Evolutionary conservation across 2,113 vertebrate species (phyloP).

Genomic region (Onychostruthus taczanowskii): DNA sequence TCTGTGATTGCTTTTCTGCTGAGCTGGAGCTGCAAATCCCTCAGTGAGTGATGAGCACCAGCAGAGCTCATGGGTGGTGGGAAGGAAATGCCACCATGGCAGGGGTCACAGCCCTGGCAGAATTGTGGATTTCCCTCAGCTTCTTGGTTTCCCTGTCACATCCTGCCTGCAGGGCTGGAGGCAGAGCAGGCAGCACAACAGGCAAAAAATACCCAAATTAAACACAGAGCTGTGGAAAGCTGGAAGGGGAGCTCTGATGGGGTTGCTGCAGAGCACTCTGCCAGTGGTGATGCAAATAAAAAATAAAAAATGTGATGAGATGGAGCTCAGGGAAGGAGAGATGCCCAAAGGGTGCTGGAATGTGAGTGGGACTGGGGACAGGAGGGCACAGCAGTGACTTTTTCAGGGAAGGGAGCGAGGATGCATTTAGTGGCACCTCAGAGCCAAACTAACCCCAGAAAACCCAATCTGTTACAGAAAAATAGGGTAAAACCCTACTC

Average conservation of each 20-base stretch:
- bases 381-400: neutral
- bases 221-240: neutral
- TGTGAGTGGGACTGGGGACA: neutral
- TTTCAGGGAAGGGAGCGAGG: neutral
- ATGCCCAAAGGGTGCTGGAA: neutral
- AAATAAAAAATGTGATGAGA: neutral
- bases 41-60: neutral
- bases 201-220: neutral
- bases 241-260: neutral
- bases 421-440: neutral
- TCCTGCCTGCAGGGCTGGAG: neutral
- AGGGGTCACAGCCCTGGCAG: neutral
- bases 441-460: neutral
- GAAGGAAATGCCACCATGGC: neutral
- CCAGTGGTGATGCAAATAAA: neutral
- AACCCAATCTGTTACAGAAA: neutral
- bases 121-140: neutral
- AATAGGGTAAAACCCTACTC: neutral
- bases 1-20: neutral
- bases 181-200: neutral
- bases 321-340: neutral
- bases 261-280: neutral
- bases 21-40: neutral
- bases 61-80: neutral
- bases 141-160: neutral